These are phyloP conservation scores for Harpegnathos saltator DNA, from an alignment of 1,140 invertebrate species.

Conservation along the genomic window DNA sequence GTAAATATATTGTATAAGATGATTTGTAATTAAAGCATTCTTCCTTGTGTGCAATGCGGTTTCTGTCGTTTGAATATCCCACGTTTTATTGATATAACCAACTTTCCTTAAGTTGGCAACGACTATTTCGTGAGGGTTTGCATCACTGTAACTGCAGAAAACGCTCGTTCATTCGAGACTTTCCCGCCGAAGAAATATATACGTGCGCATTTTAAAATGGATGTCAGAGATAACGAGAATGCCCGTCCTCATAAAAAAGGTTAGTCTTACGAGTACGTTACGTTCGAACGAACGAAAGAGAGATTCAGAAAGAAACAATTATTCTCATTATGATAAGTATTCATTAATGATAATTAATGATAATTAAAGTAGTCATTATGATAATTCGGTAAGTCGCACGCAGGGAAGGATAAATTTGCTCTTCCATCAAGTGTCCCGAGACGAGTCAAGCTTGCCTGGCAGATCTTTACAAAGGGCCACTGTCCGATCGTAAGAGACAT, in stretches of 20 bases:
- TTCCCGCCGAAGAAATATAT: neutral
- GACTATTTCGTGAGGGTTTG: no score
- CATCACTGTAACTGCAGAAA: no score
- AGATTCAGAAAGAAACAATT: neutral
- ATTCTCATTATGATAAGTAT: neutral
- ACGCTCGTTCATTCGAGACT: no score
- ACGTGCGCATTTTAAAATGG: conserved; percentile 32
- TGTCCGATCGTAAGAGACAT: conserved; percentile 84
- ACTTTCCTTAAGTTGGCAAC: no score
- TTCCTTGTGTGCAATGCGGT: no score
- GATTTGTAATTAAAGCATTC: no score
- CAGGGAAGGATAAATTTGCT: conserved; percentile 15
- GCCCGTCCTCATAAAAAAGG: conserved; percentile 29
- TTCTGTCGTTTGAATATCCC: no score
- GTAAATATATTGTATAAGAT: no score
- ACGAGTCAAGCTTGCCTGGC: conserved; percentile 77
- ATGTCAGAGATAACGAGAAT: conserved; percentile 34
- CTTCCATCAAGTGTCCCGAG: conserved; percentile 34
- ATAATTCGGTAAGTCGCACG: neutral
- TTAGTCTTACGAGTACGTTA: conserved; percentile 69
- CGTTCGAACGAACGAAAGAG: neutral
- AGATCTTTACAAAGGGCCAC: conserved; percentile 82
- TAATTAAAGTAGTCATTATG: no score
- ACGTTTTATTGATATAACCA: no score
- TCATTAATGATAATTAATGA: no score